These are phyloP conservation scores for Eristalis tenax DNA, from an alignment of 2,888 invertebrate genomes.

Conservation along the genomic window DNA sequence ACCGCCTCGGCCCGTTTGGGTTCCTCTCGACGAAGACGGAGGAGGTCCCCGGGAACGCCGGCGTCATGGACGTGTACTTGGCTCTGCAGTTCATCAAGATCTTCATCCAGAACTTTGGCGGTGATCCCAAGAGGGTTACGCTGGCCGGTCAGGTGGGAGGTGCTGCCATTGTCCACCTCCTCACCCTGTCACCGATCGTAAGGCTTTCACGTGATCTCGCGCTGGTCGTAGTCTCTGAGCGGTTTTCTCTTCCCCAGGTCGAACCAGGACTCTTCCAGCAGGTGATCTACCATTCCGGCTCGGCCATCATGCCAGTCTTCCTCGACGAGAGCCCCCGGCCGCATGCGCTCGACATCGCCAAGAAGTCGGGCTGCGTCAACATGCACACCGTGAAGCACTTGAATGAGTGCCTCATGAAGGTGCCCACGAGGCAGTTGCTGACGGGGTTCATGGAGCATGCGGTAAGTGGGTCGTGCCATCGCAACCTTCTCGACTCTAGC, in stretches of 20 bases:
- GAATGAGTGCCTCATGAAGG: slow-evolving; percentile 77
- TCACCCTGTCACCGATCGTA: slow-evolving; percentile 81
- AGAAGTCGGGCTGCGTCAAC: slow-evolving; percentile 75
- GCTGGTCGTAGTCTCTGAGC: not conserved
- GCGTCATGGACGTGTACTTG: slow-evolving; percentile 82
- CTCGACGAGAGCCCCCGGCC: slow-evolving; percentile 81
- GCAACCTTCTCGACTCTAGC: not conserved
- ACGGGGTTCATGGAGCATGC: slow-evolving; percentile 78
- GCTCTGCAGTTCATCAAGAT: slow-evolving; percentile 82
- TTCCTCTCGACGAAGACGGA: slow-evolving; percentile 82
- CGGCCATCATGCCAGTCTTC: slow-evolving; percentile 82
- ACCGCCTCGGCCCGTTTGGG: slow-evolving; percentile 82
- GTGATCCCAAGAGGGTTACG: slow-evolving; percentile 82
- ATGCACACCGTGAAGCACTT: slow-evolving; percentile 76
- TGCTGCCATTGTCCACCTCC: slow-evolving; percentile 81
- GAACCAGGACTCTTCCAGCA: slow-evolving; percentile 81
- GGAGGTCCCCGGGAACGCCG: slow-evolving; percentile 83
- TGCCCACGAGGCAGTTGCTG: slow-evolving; percentile 76
- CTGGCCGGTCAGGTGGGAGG: slow-evolving; percentile 83
- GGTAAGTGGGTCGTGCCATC: slow-evolving; percentile 67
- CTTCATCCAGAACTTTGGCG: slow-evolving; percentile 82
- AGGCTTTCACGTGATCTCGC: not conserved
- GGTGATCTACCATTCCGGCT: slow-evolving; percentile 83
- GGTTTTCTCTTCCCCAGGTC: slow-evolving; percentile 68
- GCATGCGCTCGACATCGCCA: slow-evolving; percentile 80